Percentiles rank a stretch among this genome's conserved stretches.
Evolutionary conservation across 2,888 invertebrate genomes (phyloP).

Genomic region (Catotricha subobsoleta): DNA sequence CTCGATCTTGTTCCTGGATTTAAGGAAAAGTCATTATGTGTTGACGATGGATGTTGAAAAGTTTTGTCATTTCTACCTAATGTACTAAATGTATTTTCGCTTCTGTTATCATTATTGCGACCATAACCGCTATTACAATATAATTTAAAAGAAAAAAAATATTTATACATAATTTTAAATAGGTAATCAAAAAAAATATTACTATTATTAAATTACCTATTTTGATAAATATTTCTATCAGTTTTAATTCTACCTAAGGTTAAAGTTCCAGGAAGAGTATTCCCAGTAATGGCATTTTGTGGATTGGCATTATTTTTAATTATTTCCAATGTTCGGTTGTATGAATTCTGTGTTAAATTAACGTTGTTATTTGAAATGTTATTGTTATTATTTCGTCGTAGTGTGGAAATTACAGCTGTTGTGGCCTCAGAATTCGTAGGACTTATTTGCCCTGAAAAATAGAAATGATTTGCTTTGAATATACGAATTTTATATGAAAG

Average conservation of each 20-base stretch:
- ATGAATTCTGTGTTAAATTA: constrained; percentile 4
- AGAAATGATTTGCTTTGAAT: neutral
- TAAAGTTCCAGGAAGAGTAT: constrained; percentile 23
- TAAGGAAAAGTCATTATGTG: neutral
- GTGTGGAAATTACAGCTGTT: constrained; percentile 54
- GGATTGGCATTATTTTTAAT: constrained; percentile 20
- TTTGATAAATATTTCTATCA: constrained; percentile 27
- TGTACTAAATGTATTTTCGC: constrained; percentile 16
- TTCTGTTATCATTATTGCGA: constrained; percentile 15
- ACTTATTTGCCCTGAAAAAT: constrained; percentile 47
- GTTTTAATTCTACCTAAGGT: constrained; percentile 28
- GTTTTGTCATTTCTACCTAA: constrained; percentile 23
- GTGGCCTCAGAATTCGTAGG: constrained; percentile 69
- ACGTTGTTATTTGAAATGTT: constrained; percentile 6
- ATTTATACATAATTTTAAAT: neutral
- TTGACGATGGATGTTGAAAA: too few relatives aligned
- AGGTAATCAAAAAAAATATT: neutral
- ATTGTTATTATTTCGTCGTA: constrained; percentile 27
- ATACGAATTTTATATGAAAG: neutral
- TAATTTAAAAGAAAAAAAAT: neutral
- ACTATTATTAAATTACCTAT: constrained; percentile 16
- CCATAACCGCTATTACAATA: constrained; percentile 24
- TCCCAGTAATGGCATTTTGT: constrained; percentile 16
- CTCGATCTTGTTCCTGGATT: constrained; percentile 1
- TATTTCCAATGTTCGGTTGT: constrained; percentile 7